Percentiles rank a stretch among this genome's conserved stretches.
Conservation (phyloP, 2,888 invertebrate species). For the Phaonia tiefii region DNA sequence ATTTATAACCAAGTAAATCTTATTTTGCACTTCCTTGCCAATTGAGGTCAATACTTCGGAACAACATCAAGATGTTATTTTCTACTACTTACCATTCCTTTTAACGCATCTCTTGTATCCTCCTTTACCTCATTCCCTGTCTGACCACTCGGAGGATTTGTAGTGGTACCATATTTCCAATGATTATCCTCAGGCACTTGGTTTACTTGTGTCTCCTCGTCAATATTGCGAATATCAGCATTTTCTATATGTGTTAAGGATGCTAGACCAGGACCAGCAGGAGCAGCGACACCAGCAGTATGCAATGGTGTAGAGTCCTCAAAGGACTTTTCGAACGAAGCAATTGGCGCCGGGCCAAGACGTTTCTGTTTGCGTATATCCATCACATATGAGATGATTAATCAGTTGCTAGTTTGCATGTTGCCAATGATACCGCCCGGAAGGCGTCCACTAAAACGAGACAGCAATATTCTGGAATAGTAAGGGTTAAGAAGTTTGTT, state of each 20-base stretch:
- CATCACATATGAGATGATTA: constrained; percentile 69
- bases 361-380: constrained; percentile 84
- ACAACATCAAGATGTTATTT: background rate
- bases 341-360: constrained; percentile 95
- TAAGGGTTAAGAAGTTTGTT: background rate
- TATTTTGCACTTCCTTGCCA: background rate
- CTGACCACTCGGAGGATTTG: background rate
- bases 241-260: constrained; percentile 37
- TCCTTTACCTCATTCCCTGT: background rate
- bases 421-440: constrained; percentile 7
- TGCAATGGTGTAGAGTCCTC: constrained; percentile 75
- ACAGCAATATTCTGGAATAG: background rate
- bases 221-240: constrained; percentile 31
- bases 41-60: constrained; percentile 2
- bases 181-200: constrained; percentile 15
- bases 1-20: background rate
- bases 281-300: constrained; percentile 28
- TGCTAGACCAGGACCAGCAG: constrained; percentile 29
- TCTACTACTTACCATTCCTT: background rate
- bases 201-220: background rate
- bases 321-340: constrained; percentile 89
- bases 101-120: background rate
- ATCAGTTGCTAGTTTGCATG: constrained; percentile 60
- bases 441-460: background rate
- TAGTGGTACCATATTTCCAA: background rate